phyloP scores from a whole-genome alignment of 2,113 vertebrate species.

The Periophthalmodon schlosseri region DNA sequence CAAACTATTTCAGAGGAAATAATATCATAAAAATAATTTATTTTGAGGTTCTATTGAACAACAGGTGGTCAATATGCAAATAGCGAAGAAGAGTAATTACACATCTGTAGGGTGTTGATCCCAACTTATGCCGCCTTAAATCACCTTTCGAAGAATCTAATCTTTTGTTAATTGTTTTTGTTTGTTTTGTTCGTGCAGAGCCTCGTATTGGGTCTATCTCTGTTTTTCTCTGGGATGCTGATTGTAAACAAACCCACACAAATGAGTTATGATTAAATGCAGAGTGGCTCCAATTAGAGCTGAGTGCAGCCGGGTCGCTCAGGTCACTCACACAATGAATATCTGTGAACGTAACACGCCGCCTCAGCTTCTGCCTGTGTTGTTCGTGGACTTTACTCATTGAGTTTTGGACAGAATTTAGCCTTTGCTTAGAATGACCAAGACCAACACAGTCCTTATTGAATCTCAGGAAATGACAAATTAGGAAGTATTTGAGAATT shows the following conservation, averaged over 20 bases:
- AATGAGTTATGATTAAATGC: constrained; percentile 64
- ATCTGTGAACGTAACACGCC: constrained; percentile 15
- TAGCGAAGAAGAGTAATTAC: not conserved
- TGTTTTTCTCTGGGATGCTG: constrained; percentile 26
- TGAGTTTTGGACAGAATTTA: not conserved
- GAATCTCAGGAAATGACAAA: constrained; percentile 16
- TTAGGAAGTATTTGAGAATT: constrained; percentile 14
- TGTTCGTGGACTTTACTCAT: not conserved
- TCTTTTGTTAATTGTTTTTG: constrained; percentile 14
- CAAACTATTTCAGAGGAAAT: too few relatives aligned
- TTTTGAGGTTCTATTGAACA: not conserved
- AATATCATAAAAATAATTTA: not conserved
- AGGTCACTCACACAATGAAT: constrained; percentile 44
- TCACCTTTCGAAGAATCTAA: constrained; percentile 9
- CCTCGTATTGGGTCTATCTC: constrained; percentile 8
- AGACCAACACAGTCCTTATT: not conserved
- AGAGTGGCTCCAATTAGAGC: constrained; percentile 60
- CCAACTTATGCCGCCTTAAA: not conserved
- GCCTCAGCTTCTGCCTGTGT: constrained; percentile 34
- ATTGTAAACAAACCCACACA: constrained; percentile 59
- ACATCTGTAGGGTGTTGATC: not conserved
- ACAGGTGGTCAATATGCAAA: not conserved
- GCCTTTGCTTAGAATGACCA: not conserved
- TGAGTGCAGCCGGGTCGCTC: constrained; percentile 29
- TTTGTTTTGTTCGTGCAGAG: constrained; percentile 17